A percentile compares a stretch with the other conserved stretches of the same genome.
These are phyloP conservation scores for Parapsyche elsis DNA, from an alignment of 1,140 invertebrate species.

Conservation along the genomic window DNA sequence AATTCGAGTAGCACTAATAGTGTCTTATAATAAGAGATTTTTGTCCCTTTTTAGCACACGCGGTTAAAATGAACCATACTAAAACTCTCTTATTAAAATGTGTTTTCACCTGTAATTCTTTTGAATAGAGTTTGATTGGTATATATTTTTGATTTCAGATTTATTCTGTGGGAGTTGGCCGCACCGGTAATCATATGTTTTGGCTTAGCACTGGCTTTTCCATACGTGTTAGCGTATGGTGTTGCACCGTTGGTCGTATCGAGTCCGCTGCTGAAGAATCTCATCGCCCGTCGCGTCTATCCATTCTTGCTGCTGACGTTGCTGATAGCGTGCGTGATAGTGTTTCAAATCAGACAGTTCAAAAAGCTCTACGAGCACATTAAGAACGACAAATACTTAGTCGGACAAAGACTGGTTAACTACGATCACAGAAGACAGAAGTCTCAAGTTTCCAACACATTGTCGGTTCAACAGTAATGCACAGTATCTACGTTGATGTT, in stretches of 20 bases:
- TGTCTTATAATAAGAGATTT: no score
- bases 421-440: slow-evolving; percentile 85
- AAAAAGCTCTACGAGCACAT: slow-evolving; percentile 96
- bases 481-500: no score
- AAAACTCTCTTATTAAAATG: not conserved
- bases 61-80: not conserved
- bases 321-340: slow-evolving; percentile 75
- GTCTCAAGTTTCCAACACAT: slow-evolving; percentile 55
- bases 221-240: slow-evolving; percentile 88
- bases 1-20: no score
- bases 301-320: slow-evolving; percentile 84
- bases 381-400: slow-evolving; percentile 98
- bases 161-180: slow-evolving; percentile 87
- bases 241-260: slow-evolving; percentile 84
- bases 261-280: slow-evolving; percentile 77
- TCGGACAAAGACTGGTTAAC: slow-evolving; percentile 94
- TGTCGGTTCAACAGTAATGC: slow-evolving; percentile 36
- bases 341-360: slow-evolving; percentile 91
- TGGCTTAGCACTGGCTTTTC: slow-evolving; percentile 87
- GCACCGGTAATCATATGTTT: slow-evolving; percentile 89
- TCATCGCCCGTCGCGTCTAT: slow-evolving; percentile 90
- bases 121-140: not conserved
- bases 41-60: no score
- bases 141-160: slow-evolving; percentile 60
- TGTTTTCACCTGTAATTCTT: no score